Percentiles rank a stretch among this genome's conserved stretches.
These are phyloP conservation scores for Andrena camellia DNA, from an alignment of 2,888 invertebrate genomes.

Conservation along the genomic window DNA sequence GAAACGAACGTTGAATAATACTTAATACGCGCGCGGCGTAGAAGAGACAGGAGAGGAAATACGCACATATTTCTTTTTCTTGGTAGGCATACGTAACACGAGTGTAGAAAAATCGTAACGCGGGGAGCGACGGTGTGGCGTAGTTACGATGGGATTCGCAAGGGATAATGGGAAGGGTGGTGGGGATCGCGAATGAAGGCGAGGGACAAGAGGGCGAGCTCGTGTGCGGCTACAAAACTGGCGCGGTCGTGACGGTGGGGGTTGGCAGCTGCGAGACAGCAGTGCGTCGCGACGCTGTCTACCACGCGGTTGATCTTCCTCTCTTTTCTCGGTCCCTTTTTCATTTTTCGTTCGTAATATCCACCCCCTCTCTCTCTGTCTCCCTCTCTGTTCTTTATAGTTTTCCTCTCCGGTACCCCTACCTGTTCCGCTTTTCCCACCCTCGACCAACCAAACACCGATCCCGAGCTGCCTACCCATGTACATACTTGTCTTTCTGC, in stretches of 20 bases:
- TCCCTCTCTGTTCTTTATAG: background rate
- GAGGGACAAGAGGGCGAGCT: constrained; percentile 43
- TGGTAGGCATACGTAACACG: background rate
- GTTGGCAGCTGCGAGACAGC: constrained; percentile 78
- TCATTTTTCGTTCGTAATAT: constrained; percentile 10
- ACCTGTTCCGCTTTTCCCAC: background rate
- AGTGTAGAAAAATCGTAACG: background rate
- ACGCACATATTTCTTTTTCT: background rate
- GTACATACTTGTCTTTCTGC: background rate
- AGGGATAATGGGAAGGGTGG: constrained; percentile 11
- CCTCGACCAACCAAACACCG: background rate
- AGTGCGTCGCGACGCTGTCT: constrained; percentile 83
- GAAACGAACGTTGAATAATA: too few species aligned
- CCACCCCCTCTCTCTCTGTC: background rate
- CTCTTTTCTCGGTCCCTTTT: constrained; percentile 30
- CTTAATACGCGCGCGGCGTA: too few species aligned
- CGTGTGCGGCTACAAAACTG: constrained; percentile 47
- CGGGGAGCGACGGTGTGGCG: background rate
- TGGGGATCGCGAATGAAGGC: constrained; percentile 29
- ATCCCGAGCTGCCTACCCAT: background rate
- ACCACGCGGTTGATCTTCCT: constrained; percentile 79
- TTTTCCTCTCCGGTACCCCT: background rate
- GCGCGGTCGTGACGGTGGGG: constrained; percentile 66
- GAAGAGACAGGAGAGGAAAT: background rate
- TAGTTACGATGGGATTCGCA: constrained; percentile 17